Evolutionary conservation across 1,140 invertebrate species (phyloP).

Genomic region (Drosophila ohnishii): DNA sequence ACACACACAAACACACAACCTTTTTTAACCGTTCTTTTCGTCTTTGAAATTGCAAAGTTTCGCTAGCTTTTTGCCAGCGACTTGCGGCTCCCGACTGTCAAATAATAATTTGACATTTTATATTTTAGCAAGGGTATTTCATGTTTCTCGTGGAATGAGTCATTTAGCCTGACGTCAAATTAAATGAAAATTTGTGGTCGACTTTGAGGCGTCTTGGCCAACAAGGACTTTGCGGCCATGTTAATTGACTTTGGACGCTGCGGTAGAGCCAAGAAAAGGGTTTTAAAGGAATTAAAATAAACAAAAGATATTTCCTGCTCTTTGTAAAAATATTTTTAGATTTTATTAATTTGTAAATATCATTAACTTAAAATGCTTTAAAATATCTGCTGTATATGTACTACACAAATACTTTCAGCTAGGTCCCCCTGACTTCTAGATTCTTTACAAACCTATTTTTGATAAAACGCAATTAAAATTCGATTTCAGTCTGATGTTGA

Average conservation of each 20-base stretch:
- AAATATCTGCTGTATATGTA: too few relatives aligned
- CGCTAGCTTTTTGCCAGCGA: constrained; percentile 13
- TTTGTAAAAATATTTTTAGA: not conserved
- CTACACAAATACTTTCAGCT: too few relatives aligned
- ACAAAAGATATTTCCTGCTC: not conserved
- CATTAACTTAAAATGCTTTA: not conserved
- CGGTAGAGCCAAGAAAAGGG: not conserved
- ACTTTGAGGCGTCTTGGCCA: constrained; percentile 34
- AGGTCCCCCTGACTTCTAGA: not conserved
- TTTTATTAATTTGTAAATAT: not conserved
- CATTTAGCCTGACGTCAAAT: constrained; percentile 23
- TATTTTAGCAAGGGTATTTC: constrained; percentile 14
- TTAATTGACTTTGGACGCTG: constrained; percentile 35
- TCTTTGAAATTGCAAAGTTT: constrained; percentile 39
- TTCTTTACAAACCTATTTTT: not conserved
- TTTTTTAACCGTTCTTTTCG: constrained; percentile 42
- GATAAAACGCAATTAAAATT: constrained; percentile 3
- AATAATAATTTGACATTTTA: constrained; percentile 51
- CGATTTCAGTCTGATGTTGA: not conserved
- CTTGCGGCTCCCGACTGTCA: constrained; percentile 39
- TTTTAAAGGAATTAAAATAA: not conserved
- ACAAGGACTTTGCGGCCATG: constrained; percentile 10
- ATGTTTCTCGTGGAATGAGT: not conserved
- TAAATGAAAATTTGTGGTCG: constrained; percentile 58
- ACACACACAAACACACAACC: constrained; percentile 15